Base-by-base conservation (phyloP, 2,113 vertebrate genomes). In the Mola mola region DNA sequence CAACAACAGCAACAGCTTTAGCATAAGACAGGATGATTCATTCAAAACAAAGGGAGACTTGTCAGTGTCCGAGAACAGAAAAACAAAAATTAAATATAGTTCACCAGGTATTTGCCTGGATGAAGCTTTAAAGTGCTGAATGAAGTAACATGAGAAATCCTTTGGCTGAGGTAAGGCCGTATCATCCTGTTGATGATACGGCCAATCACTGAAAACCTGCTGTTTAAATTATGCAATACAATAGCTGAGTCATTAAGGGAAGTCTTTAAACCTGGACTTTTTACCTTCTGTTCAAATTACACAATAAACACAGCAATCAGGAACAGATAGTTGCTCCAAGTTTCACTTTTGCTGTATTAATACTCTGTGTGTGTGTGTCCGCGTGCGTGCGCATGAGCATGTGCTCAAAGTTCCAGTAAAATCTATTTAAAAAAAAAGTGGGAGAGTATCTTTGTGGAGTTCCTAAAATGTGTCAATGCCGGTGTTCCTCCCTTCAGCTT, bases 401-500 rank as follows among this genome's bases (percentile, higher is more conserved):
- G 6, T 1, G 6, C 40, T 31, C 6, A 13, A 13, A 33, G 41
- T 90, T 89, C 79, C 88, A 86, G 90, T 81, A 88, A 90, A 71
- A 57, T 34, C 49, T 46, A 40, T 66, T 29, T 25, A 49, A 20
- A 41, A 29, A 17, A 69, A 58, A 38, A 49, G 56, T 57, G 25
- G 38, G 59, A 80, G 47, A 74, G 31, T n/a, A 41, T 49, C 63
- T 59, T 51, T 42, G 60, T 87, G 85, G 86, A 90, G 91, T 91
- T 88, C 83, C 78, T 84, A 36, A 62, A 68, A 24, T 89, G 74
- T 90, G 73, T 88, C 78, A 88, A 74, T 73, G 74, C 50, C 72
- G 64, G 62, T 70, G 73, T 72, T 79, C 66, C 66, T 87, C 81
- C 81, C 73, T 75, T 79, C 44, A 50, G 44, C 75, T 81, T 37